Percentiles rank a stretch among this genome's conserved stretches.
Conservation (phyloP, 1,140 invertebrate species). For the Calliopsis andreniformis region DNA sequence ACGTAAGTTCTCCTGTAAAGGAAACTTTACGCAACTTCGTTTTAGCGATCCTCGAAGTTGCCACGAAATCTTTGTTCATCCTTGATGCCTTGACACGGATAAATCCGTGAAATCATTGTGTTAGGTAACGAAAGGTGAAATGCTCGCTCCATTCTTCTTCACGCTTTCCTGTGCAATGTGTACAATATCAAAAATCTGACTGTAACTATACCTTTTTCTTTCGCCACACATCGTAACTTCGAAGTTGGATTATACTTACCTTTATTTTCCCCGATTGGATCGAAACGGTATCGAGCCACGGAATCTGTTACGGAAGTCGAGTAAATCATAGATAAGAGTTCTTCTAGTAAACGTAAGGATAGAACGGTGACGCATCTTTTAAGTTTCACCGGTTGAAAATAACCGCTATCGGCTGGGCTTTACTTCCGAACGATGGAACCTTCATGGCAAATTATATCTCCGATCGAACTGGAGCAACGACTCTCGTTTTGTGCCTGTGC, state of each 20-base stretch:
- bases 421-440: constrained; percentile 11
- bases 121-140: constrained; percentile 16
- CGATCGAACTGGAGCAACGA: constrained; percentile 10
- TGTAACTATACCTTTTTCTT: no score
- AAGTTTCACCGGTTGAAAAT: constrained; percentile 14
- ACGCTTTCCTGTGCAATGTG: no score
- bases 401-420: background rate
- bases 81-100: constrained; percentile 23
- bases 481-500: constrained; percentile 8
- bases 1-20: constrained; percentile 9
- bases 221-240: no score
- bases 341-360: background rate
- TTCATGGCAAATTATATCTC: constrained; percentile 25
- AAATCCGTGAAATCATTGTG: constrained; percentile 26
- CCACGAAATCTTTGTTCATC: background rate
- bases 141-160: background rate
- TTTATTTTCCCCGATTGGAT: no score
- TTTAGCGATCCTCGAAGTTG: background rate
- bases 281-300: no score
- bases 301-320: no score
- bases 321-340: background rate
- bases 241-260: no score
- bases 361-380: no score
- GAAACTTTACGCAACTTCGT: constrained; percentile 35
- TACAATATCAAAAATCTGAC: no score